A percentile compares a stretch with the other conserved stretches of the same genome.
These are phyloP conservation scores for Cettia cetti DNA, from an alignment of 2,113 vertebrate species.

Conservation along the genomic window DNA sequence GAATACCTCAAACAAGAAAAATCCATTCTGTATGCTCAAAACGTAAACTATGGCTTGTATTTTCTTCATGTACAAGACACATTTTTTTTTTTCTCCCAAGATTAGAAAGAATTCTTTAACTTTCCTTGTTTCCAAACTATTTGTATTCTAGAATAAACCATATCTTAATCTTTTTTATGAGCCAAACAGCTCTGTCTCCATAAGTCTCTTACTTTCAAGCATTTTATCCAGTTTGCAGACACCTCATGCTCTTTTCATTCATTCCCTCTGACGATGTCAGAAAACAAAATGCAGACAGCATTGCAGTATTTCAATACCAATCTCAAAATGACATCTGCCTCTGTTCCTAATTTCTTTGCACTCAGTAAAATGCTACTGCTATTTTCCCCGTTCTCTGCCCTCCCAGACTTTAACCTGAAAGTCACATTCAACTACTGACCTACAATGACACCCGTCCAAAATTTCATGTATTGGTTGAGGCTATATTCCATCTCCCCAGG, in stretches of 20 bases:
- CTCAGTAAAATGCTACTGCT: not conserved
- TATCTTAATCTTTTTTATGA: not conserved
- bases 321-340: not conserved
- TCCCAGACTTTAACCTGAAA: not conserved
- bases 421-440: not conserved
- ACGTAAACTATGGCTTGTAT: not conserved
- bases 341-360: not conserved
- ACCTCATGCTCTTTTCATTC: not conserved
- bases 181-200: not conserved
- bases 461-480: not conserved
- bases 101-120: not conserved
- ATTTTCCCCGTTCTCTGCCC: not conserved
- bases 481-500: not conserved
- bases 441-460: not conserved
- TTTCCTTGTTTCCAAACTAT: not conserved
- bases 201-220: not conserved
- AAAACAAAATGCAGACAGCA: not conserved
- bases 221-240: not conserved
- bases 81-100: not conserved
- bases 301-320: not conserved
- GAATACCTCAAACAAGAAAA: not conserved
- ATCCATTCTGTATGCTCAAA: not conserved
- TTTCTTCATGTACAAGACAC: not conserved
- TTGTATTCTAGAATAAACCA: not conserved
- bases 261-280: not conserved